Conservation (phyloP, 1,140 invertebrate genomes). For the Dendroctonus valens region DNA sequence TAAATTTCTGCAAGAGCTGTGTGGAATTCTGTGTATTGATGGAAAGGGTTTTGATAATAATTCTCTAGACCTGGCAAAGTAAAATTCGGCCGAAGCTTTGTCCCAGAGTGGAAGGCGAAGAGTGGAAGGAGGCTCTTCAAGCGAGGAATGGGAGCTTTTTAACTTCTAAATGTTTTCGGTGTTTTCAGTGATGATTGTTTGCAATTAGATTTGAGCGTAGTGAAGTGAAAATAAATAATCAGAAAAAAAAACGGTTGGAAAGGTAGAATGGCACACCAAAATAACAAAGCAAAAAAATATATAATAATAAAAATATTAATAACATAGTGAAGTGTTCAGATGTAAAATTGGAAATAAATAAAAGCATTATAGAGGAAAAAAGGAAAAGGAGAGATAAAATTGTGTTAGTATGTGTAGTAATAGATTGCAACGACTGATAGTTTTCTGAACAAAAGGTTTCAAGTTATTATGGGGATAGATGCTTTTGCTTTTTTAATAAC, state of each 20-base stretch:
- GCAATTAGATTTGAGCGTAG: neutral
- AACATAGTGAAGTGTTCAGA: neutral
- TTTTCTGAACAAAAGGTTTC: too few relatives aligned
- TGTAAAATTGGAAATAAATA: slow-evolving; percentile 11
- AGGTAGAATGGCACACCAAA: neutral
- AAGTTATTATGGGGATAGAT: too few relatives aligned
- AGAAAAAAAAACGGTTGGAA: neutral
- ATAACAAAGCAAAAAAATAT: slow-evolving; percentile 2
- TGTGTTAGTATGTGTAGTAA: slow-evolving; percentile 45
- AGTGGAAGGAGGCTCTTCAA: slow-evolving; percentile 46
- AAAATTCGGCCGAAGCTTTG: slow-evolving; percentile 70
- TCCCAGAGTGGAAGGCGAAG: slow-evolving; percentile 68
- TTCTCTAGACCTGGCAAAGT: slow-evolving; percentile 70
- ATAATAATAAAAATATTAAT: slow-evolving; percentile 8
- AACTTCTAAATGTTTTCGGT: slow-evolving; percentile 36
- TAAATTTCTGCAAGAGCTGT: slow-evolving; percentile 42
- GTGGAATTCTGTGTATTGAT: slow-evolving; percentile 32
- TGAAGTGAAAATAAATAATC: too few relatives aligned
- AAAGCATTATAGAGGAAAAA: slow-evolving; percentile 29
- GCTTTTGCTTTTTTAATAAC: too few relatives aligned
- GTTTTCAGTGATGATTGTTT: slow-evolving; percentile 6
- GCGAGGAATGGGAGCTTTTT: slow-evolving; percentile 46
- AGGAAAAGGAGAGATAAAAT: slow-evolving; percentile 31
- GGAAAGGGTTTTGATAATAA: slow-evolving; percentile 60
- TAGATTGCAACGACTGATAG: neutral